Conservation (phyloP, 2,797 vertebrate genomes). For the Coreius guichenoti region DNA sequence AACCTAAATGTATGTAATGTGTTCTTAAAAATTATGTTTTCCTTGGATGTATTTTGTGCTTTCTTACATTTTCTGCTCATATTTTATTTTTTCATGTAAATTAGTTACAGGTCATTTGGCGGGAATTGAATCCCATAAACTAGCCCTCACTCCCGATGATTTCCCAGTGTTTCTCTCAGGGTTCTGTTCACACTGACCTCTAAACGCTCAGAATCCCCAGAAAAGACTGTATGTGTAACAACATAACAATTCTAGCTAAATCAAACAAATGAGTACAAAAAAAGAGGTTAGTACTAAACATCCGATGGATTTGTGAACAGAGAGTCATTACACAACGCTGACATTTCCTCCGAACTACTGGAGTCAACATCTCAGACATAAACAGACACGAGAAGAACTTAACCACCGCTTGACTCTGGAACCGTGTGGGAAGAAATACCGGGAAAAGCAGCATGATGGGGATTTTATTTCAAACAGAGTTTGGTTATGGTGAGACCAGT, state of each 20-base stretch:
- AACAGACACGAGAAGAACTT: constrained; percentile 27
- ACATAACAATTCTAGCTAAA: no score
- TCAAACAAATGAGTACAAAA: no score
- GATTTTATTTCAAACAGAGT: not conserved
- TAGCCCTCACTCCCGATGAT: no score
- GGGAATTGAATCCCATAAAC: no score
- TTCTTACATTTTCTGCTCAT: no score
- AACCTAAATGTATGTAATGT: no score
- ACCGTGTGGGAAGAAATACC: not conserved
- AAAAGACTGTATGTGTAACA: not conserved
- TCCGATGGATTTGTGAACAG: constrained; percentile 46
- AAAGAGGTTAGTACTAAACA: no score
- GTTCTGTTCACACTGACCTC: not conserved
- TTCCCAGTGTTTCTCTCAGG: not conserved
- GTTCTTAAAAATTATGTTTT: no score
- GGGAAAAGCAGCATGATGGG: not conserved
- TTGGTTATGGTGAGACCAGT: not conserved
- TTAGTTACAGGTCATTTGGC: no score
- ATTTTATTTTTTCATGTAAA: no score
- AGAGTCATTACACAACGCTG: constrained; percentile 28
- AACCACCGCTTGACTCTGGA: not conserved
- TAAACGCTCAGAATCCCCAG: not conserved
- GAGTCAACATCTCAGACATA: constrained; percentile 24
- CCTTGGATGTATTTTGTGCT: no score
- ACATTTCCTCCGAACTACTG: not conserved